Evolutionary conservation across 2,888 invertebrate species (phyloP), one percentile per base, ranked within the genome.

Genomic region (Thymelicus sylvestris): DNA sequence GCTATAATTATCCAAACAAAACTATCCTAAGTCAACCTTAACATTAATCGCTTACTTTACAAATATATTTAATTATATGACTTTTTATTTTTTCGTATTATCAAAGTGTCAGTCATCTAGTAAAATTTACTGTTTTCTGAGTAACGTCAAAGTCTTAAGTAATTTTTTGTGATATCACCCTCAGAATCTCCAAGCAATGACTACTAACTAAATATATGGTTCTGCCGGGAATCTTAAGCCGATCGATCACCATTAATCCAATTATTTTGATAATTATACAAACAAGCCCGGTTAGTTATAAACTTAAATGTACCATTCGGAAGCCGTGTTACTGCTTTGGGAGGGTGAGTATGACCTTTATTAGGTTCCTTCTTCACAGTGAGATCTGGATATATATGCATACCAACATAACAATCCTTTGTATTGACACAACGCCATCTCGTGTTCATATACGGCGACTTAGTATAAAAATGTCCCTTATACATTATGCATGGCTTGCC

Each of bases 401-500:
- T n/a, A 0, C 79, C 74, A 7, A 75, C 73, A 67, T 67, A 86
- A 71, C 86, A 86, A 6, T 76, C 71, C 31, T 79, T 79, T 0
- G 86, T 86, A 60, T 84, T 80, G n/a, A 84, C 77, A 57, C 86
- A 86, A 0, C 86, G 77, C 86, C 86, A 86, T 44, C 78, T 76
- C 41, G 75, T 74, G 64, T 74, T 79, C 62, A 81, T 74, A 41
- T 86, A 84, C 0, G 88, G 86, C 3, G 83, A 78, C 71, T 82
- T 84, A 2, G 82, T 76, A 74, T 89, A 89, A 70, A 84, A 89
- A 66, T 89, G 84, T 0, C 86, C 84, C 73, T 84, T 83, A 74
- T 89, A 88, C 67, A 79, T 80, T 39, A 89, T 68, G 41, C 87
- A 77, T 19, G 85, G 76, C 72, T 81, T 85, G 65, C 86, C 79